Evolutionary conservation across 2,797 vertebrate species (phyloP), one percentile per base, ranked within the genome.

Genomic region (Mico argentatus): DNA sequence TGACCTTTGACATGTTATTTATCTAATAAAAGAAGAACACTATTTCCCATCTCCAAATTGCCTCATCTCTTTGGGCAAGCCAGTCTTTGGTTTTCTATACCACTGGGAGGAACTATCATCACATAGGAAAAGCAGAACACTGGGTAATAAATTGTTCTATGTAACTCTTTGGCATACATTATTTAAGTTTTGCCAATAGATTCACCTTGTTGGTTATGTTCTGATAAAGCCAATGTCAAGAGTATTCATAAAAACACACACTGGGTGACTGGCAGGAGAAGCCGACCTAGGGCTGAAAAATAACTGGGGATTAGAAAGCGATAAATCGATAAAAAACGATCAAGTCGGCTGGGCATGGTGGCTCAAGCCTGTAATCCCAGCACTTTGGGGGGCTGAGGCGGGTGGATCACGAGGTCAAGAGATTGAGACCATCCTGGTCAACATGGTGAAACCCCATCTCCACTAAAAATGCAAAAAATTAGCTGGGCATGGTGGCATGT

Each of bases 251-350:
- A 82, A 75, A 88, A n/a, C n/a, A 79, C 73, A 72, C 4, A 36
- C 30, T 33, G 14, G 19, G 59, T 95, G 39, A 15, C 0, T 59
- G 44, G 46, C 76, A 67, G 48, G 24, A 91, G 81, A 88, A 75
- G 61, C 14, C 20, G 79, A 80, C n/a, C 12, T 0, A 2, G 39
- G n/a, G 59, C 44, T 13, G 24, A 84, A 93, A 91, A 95, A 36
- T 59, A 72, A 88, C 17, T 33, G n/a, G 44, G 27, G 36, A 90
- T 77, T 36, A 96, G 70, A 93, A 92, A 94, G 72, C 61, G 44
- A 67, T 57, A 93, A 85, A 84, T 64, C 15, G 11, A 55, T 41
- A 61, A 44, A 72, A 97, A 94, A 72, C 36, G 39, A 94, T 80
- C 1, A 4, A 76, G 27, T 24, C 41, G 41, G 39, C 39, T 4